Conservation (phyloP, 2,888 invertebrate genomes). For the Agrochola macilenta region DNA sequence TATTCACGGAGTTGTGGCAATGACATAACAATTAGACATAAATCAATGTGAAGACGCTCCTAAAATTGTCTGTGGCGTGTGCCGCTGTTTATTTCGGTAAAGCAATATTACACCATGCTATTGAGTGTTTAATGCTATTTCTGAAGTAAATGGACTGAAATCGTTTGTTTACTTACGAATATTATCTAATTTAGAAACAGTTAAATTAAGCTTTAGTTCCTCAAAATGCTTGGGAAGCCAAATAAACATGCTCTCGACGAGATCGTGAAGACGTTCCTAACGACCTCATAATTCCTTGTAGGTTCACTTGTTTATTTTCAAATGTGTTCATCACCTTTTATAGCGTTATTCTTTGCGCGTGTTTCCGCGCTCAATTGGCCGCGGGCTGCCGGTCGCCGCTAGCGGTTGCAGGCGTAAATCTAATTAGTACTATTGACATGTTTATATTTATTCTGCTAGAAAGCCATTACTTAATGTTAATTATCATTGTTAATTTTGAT, state of each 20-base stretch:
- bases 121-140: slow-evolving; percentile 26
- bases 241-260: slow-evolving; percentile 46
- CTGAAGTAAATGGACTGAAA: slow-evolving; percentile 7
- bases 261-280: slow-evolving; percentile 60
- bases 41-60: slow-evolving; percentile 52
- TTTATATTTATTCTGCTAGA: slow-evolving; percentile 69
- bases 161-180: slow-evolving; percentile 19
- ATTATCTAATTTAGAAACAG: slow-evolving; percentile 8
- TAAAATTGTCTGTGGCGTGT: slow-evolving; percentile 47
- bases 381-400: slow-evolving; percentile 34
- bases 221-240: slow-evolving; percentile 50
- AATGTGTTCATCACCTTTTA: slow-evolving; percentile 64
- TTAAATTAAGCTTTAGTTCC: slow-evolving; percentile 32
- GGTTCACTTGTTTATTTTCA: slow-evolving; percentile 63
- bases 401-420: slow-evolving; percentile 67
- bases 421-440: slow-evolving; percentile 74
- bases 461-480: slow-evolving; percentile 65
- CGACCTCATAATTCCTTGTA: slow-evolving; percentile 62
- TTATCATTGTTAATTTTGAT: slow-evolving; percentile 69
- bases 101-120: slow-evolving; percentile 19
- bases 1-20: slow-evolving; percentile 45
- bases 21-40: slow-evolving; percentile 62
- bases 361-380: slow-evolving; percentile 57
- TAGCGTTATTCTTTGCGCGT: slow-evolving; percentile 62
- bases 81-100: slow-evolving; percentile 42